Percentiles rank a stretch among this genome's conserved stretches.
phyloP scores from a whole-genome alignment of 1,140 invertebrate genomes.

The Asobara japonica region DNA sequence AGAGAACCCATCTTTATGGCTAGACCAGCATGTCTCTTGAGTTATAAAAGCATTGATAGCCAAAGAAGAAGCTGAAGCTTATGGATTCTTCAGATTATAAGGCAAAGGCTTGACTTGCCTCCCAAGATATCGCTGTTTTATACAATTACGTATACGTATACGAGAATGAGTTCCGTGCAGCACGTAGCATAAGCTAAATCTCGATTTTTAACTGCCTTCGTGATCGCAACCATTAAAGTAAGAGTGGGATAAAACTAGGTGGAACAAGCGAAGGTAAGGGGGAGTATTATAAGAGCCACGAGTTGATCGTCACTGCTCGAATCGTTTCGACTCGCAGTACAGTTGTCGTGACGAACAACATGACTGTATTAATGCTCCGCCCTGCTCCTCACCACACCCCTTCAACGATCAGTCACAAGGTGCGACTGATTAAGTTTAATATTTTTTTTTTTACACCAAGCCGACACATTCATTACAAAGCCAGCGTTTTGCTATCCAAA shows the following conservation, averaged over 20 bases:
- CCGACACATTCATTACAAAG: not conserved
- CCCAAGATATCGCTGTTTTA: not conserved
- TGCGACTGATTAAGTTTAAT: slow-evolving; percentile 31
- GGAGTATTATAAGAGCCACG: slow-evolving; percentile 21
- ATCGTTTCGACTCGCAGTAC: slow-evolving; percentile 8
- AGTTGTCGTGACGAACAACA: slow-evolving; percentile 25
- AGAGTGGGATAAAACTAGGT: slow-evolving; percentile 17
- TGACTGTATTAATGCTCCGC: slow-evolving; percentile 12
- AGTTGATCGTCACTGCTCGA: slow-evolving; percentile 30
- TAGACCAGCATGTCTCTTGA: too few species aligned
- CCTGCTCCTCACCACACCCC: too few species aligned
- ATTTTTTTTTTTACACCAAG: slow-evolving; percentile 10
- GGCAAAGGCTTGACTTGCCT: not conserved
- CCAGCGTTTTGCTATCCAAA: not conserved
- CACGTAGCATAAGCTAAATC: slow-evolving; percentile 30
- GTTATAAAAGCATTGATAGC: too few species aligned
- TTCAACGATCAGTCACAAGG: slow-evolving; percentile 28
- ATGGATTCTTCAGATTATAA: not conserved
- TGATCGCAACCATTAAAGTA: slow-evolving; percentile 55
- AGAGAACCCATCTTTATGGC: too few species aligned
- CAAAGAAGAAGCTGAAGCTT: not conserved
- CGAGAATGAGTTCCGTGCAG: slow-evolving; percentile 6
- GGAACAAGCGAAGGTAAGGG: not conserved
- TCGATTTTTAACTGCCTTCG: slow-evolving; percentile 55
- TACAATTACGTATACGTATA: slow-evolving; percentile 7